These are phyloP conservation scores for Harpalus rubripes DNA, from an alignment of 2,888 invertebrate species.

Conservation along the genomic window DNA sequence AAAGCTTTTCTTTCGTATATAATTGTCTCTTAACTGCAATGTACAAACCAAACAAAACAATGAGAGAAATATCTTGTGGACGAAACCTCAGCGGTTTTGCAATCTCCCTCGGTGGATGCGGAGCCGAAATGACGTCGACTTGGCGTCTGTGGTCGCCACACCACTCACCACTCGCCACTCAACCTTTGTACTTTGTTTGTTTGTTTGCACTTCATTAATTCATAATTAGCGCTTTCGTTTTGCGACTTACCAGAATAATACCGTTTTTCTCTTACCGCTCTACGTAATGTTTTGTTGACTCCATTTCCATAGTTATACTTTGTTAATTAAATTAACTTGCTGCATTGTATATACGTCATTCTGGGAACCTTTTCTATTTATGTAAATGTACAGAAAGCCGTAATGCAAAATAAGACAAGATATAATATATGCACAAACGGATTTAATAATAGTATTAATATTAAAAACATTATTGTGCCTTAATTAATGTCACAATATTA, in stretches of 20 bases:
- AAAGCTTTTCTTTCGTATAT: not conserved
- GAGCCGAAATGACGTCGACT: not conserved
- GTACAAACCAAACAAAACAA: not conserved
- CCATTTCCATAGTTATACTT: not conserved
- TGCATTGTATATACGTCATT: not conserved
- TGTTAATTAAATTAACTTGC: constrained; percentile 9
- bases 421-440: no score
- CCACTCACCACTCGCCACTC: constrained; percentile 9
- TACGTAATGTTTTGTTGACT: not conserved
- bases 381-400: not conserved
- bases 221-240: constrained; percentile 54
- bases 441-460: no score
- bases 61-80: constrained; percentile 1
- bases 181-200: constrained; percentile 50
- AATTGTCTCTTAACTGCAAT: not conserved
- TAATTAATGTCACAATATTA: no score
- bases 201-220: constrained; percentile 57
- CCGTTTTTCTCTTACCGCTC: constrained; percentile 14
- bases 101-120: constrained; percentile 12
- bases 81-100: not conserved
- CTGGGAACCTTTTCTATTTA: not conserved
- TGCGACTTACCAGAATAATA: constrained; percentile 43
- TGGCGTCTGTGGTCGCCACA: constrained; percentile 32
- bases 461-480: no score
- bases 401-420: not conserved